Percentiles rank a stretch among this genome's conserved stretches.
Evolutionary conservation across 30 jellyfish, hydroid and myxozoan species (phyloP).

Genomic region (Euphysa ruthae): DNA sequence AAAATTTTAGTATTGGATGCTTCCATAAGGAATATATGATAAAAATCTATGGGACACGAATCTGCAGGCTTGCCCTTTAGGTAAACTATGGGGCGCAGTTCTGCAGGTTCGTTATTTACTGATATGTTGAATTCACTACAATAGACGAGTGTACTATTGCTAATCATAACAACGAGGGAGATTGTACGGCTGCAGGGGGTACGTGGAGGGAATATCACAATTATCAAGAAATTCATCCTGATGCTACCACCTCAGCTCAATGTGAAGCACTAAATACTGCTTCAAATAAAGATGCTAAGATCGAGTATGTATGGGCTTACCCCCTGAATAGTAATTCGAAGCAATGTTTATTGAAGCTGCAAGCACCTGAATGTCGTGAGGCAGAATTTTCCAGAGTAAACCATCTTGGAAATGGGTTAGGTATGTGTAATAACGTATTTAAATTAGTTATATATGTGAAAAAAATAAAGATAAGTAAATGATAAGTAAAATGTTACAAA

Average conservation of each 20-base stretch:
- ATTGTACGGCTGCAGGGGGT: conserved; percentile 63
- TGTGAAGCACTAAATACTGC: conserved; percentile 54
- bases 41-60: too few relatives aligned
- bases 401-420: conserved; percentile 86
- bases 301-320: conserved; percentile 58
- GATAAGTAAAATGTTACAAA: too few relatives aligned
- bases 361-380: conserved; percentile 60
- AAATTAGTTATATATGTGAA: too few relatives aligned
- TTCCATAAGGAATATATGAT: too few relatives aligned
- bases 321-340: conserved; percentile 25
- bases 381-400: conserved; percentile 75
- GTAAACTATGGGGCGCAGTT: too few relatives aligned
- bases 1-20: too few relatives aligned
- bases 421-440: too few relatives aligned
- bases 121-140: too few relatives aligned
- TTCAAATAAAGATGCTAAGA: conserved; percentile 18
- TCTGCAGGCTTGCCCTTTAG: too few relatives aligned
- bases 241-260: conserved; percentile 31
- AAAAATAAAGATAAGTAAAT: too few relatives aligned
- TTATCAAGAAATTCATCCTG: conserved; percentile 51
- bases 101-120: too few relatives aligned
- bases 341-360: conserved; percentile 67
- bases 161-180: conserved; percentile 49
- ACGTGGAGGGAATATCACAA: conserved; percentile 67
- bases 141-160: too few relatives aligned